These are phyloP conservation scores for Australoheros scitulus DNA, from an alignment of 2,113 vertebrate species.

Conservation along the genomic window DNA sequence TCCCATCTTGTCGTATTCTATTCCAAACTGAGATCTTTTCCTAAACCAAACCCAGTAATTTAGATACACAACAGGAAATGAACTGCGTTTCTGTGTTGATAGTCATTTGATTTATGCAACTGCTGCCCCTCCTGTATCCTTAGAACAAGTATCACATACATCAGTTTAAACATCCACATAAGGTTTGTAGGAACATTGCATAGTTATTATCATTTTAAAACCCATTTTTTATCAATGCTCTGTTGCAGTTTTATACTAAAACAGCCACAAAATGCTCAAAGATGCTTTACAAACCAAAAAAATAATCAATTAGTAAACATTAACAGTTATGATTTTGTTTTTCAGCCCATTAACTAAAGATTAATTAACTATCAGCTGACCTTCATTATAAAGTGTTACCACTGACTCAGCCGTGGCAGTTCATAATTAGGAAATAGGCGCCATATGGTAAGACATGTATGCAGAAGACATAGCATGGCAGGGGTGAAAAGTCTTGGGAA, in stretches of 20 bases:
- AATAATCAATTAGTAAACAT: too few relatives aligned
- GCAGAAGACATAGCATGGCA: constrained; percentile 30
- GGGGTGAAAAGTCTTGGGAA: constrained; percentile 36
- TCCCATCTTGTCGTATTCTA: background rate
- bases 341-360: too few relatives aligned
- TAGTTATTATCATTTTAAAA: background rate
- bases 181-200: background rate
- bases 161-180: background rate
- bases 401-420: background rate
- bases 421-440: background rate
- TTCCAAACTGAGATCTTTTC: background rate
- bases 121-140: too few relatives aligned
- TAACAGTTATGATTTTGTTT: too few relatives aligned
- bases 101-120: too few relatives aligned
- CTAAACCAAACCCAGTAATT: background rate
- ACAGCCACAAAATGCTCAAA: background rate
- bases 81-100: background rate
- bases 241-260: background rate
- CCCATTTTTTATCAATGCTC: background rate
- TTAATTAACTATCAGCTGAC: too few relatives aligned
- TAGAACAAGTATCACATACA: rapidly evolving
- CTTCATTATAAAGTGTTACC: background rate
- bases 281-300: background rate
- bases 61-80: background rate
- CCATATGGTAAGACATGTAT: constrained; percentile 18